Evolutionary conservation across 2,797 vertebrate genomes (phyloP).

Genomic region (Propithecus perrieri): DNA sequence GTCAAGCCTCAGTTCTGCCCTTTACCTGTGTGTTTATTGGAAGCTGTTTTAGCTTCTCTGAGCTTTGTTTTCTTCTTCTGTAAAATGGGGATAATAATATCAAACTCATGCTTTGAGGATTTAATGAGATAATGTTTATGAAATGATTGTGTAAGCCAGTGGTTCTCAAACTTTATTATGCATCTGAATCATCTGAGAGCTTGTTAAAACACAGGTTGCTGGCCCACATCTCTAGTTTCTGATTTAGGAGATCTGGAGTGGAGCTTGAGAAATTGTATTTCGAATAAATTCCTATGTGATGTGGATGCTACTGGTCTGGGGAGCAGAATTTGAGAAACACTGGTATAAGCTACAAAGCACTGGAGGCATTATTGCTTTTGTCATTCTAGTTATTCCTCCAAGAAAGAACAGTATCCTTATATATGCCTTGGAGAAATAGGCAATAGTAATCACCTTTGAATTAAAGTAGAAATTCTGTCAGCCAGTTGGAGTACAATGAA

Average conservation of each 20-base stretch:
- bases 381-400: background rate
- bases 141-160: slow-evolving; percentile 15
- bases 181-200: background rate
- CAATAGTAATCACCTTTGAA: background rate
- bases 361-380: background rate
- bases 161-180: background rate
- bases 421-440: background rate
- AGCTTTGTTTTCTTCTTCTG: background rate
- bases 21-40: background rate
- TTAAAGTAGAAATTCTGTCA: slow-evolving; percentile 23
- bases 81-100: background rate
- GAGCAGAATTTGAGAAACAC: slow-evolving; percentile 1
- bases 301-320: background rate
- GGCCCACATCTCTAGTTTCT: background rate
- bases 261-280: background rate
- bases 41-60: background rate
- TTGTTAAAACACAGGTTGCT: background rate
- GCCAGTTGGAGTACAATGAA: background rate
- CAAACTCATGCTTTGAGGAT: background rate
- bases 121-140: background rate
- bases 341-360: background rate
- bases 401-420: background rate
- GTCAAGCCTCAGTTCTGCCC: background rate
- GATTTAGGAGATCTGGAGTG: background rate
- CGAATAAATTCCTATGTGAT: background rate